These are phyloP conservation scores for Epinephelus cyanopodus DNA, from an alignment of 2,113 vertebrate genomes.

Conservation along the genomic window DNA sequence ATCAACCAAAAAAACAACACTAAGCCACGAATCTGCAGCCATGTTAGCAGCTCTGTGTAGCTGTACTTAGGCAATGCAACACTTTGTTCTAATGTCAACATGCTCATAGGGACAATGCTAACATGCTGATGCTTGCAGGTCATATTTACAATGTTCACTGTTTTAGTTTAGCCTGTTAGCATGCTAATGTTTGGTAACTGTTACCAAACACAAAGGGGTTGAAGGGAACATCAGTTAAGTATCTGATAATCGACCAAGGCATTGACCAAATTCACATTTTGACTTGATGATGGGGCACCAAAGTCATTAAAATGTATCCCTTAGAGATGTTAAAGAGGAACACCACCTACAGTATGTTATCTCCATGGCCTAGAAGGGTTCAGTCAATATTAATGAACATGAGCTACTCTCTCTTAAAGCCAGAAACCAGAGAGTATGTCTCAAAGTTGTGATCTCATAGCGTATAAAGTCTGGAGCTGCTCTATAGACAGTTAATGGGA, in stretches of 20 bases:
- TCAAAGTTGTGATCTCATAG: no score
- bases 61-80: background rate
- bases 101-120: background rate
- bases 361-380: no score
- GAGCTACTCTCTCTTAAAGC: no score
- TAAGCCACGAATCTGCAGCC: no score
- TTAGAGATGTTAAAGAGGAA: no score
- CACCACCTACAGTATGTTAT: no score
- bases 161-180: background rate
- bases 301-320: background rate
- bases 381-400: no score
- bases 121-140: background rate
- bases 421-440: no score
- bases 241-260: background rate
- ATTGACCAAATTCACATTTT: background rate
- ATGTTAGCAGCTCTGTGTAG: background rate
- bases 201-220: background rate
- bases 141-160: background rate
- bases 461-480: no score
- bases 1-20: background rate
- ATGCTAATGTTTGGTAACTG: background rate
- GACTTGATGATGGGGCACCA: background rate
- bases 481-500: no score
- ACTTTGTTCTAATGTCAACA: background rate
- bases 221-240: background rate